Base-by-base conservation (phyloP, 2,888 invertebrate species). In the Hemistola chrysoprasaria region DNA sequence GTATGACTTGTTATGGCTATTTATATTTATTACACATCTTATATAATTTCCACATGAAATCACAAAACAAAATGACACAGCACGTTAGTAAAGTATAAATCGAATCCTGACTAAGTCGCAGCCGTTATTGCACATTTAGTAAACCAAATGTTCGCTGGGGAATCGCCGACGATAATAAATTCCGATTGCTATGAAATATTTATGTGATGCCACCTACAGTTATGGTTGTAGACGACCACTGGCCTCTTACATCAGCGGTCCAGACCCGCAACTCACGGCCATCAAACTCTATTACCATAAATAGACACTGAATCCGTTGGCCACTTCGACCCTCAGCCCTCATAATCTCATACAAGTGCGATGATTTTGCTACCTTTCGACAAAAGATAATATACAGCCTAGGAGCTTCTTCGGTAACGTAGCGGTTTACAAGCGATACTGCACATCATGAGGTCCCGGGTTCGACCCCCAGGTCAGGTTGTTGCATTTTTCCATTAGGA, bases 251-350 rank as follows among this genome's bases (percentile, higher is more conserved):
- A 59, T 55, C 54, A 50, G 41, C 46, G 46, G 39, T n/a, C n/a
- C 44, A 50, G 56, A 40, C 38, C 40, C 52, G 58, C 58, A 54
- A 56, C 59, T 61, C 59, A 60, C 58, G 65, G 54, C 60, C 55
- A 67, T 61, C 68, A 60, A 62, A 56, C 61, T 66, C 61, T 59
- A 73, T 78, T 74, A 78, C 64, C 72, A 77, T 78, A 69, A 77
- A 74, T 71, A 70, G 68, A 62, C 68, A 68, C 65, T 66, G 71
- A 72, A 72, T 77, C 67, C n/a, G n/a, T n/a, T 58, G 62, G 60
- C 59, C 58, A 63, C 60, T 59, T 67, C 65, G 62, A 69, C 73
- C 74, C 66, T 58, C 16, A 16, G 16, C 16, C 57, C 62, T 67
- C 65, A 71, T 72, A 71, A 70, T 76, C 66, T 65, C 65, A 67